A percentile compares a stretch with the other conserved stretches of the same genome.
Conservation (phyloP, 2,797 vertebrate species). For the Argentina silus region DNA sequence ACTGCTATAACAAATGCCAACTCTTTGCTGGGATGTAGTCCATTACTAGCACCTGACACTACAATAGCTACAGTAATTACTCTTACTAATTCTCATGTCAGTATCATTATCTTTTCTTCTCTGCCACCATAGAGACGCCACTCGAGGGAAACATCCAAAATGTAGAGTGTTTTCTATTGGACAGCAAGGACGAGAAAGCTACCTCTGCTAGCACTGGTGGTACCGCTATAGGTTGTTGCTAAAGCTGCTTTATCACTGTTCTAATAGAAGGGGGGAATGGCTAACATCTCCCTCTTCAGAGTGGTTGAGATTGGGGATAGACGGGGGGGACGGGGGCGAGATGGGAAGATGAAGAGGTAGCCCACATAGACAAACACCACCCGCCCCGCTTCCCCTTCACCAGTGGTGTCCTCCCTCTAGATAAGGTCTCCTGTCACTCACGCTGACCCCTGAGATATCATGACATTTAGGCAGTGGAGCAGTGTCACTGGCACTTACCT, state of each 20-base stretch:
- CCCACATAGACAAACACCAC: not conserved
- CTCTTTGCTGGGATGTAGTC: too few species aligned
- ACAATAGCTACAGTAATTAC: too few species aligned
- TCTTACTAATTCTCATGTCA: not conserved
- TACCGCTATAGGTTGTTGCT: not conserved
- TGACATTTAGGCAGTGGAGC: conserved; percentile 77
- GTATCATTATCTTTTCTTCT: not conserved
- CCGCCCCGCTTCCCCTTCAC: not conserved
- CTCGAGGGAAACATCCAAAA: not conserved
- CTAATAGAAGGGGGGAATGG: not conserved
- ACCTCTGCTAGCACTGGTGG: not conserved
- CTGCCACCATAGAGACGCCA: not conserved
- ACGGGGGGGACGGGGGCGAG: not conserved
- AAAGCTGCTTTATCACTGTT: conserved; percentile 1
- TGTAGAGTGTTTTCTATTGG: not conserved
- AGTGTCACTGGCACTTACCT: conserved; percentile 67
- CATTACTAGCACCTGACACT: too few species aligned
- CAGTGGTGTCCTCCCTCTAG: conserved; percentile 54
- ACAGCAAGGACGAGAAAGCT: not conserved
- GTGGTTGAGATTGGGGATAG: not conserved
- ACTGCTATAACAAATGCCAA: too few species aligned
- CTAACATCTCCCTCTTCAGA: not conserved
- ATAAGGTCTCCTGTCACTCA: conserved; percentile 69
- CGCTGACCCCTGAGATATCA: conserved; percentile 64
- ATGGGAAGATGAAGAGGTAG: not conserved